Conservation (phyloP, 2,797 vertebrate genomes). For the Margarornis squamiger region DNA sequence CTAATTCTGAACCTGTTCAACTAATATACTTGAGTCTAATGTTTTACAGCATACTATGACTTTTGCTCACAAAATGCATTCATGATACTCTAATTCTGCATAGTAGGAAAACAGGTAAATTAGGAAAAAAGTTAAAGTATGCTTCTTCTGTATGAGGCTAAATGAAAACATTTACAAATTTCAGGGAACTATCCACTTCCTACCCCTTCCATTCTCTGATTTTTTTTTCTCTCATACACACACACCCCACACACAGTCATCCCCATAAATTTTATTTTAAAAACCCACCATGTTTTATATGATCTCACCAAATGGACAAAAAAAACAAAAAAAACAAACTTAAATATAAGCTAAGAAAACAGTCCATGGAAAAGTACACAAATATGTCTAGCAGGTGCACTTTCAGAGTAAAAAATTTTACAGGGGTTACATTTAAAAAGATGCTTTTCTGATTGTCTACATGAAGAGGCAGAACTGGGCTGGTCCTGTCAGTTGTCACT, state of each 20-base stretch:
- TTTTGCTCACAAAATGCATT: neutral
- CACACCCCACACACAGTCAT: neutral
- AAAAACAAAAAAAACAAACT: neutral
- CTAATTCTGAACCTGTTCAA: neutral
- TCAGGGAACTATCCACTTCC: neutral
- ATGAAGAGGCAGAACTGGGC: neutral
- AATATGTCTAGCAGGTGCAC: neutral
- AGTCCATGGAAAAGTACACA: neutral
- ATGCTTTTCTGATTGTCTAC: neutral
- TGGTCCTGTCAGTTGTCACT: neutral
- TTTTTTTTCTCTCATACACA: neutral
- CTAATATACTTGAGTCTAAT: neutral
- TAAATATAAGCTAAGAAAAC: neutral
- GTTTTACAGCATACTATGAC: neutral
- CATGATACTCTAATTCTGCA: neutral
- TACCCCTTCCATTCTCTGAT: neutral
- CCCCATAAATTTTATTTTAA: neutral
- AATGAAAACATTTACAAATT: neutral
- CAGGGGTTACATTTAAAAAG: constrained; percentile 23
- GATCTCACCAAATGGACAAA: neutral
- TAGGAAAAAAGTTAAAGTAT: neutral
- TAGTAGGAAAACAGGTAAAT: neutral
- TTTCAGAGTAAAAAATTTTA: neutral
- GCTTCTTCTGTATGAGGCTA: neutral
- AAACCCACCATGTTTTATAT: neutral